Percentiles rank a stretch among this genome's conserved stretches.
Evolutionary conservation across 2,113 vertebrate species (phyloP).

Genomic region (Tympanuchus pallidicinctus): DNA sequence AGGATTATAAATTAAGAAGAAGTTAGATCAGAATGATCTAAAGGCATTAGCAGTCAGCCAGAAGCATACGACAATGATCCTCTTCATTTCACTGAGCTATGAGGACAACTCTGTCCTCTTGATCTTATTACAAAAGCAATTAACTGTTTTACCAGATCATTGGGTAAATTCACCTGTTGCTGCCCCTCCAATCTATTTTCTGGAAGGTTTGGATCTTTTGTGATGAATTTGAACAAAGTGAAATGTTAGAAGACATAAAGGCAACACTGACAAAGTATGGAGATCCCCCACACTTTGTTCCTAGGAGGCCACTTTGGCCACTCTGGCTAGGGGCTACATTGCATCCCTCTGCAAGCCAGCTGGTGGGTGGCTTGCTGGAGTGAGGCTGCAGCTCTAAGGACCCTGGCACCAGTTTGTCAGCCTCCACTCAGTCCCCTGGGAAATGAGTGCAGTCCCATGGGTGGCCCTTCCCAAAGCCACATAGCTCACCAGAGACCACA

Average conservation of each 20-base stretch:
- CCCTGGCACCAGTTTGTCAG: no score
- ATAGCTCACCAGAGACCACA: neutral
- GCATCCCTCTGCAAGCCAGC: neutral
- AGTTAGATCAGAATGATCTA: neutral
- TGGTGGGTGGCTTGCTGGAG: neutral
- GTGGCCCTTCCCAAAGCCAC: accelerated
- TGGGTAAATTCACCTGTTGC: neutral
- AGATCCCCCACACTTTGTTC: neutral
- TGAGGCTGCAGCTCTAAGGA: neutral
- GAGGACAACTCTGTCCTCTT: neutral
- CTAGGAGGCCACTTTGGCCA: neutral
- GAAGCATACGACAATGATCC: neutral
- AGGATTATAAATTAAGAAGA: neutral
- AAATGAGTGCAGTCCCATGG: neutral
- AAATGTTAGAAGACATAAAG: neutral
- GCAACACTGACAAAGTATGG: neutral
- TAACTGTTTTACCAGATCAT: neutral
- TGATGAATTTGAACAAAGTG: neutral
- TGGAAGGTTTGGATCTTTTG: no score
- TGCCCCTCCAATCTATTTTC: neutral
- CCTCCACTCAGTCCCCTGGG: neutral
- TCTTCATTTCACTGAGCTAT: neutral
- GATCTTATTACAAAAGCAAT: neutral
- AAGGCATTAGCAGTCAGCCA: neutral
- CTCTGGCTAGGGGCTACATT: neutral